Evolutionary conservation across 92 coral and sea anemone species (phyloP).

Genomic region (Parazoanthus atlanticus): DNA sequence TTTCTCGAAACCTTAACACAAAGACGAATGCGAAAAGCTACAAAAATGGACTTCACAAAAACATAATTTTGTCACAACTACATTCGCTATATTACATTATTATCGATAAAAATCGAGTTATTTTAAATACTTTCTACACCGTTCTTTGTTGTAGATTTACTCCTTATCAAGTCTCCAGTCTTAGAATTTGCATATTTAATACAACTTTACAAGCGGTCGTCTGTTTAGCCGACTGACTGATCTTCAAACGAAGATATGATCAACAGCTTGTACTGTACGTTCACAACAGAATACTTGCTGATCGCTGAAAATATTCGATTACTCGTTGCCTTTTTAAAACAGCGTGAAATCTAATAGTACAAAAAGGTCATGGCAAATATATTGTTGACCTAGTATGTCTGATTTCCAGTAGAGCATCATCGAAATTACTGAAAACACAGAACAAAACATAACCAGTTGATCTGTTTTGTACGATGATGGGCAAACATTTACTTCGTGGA

Average conservation of each 20-base stretch:
- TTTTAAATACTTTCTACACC: neutral
- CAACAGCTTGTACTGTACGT: neutral
- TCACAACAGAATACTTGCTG: neutral
- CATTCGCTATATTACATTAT: neutral
- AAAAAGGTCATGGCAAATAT: neutral
- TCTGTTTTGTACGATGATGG: neutral
- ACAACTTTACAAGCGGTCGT: too few relatives aligned
- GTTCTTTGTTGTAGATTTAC: too few relatives aligned
- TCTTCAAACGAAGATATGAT: neutral
- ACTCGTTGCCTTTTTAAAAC: neutral
- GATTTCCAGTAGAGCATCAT: neutral
- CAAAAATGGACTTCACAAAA: neutral
- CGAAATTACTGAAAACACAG: neutral
- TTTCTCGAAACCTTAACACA: neutral
- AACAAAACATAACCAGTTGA: neutral
- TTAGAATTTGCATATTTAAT: neutral
- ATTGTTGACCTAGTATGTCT: neutral
- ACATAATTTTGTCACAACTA: too few relatives aligned
- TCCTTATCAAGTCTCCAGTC: neutral
- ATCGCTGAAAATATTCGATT: neutral
- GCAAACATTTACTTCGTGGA: constrained; percentile 5
- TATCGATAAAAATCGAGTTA: neutral
- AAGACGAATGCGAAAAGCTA: neutral
- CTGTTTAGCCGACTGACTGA: neutral
- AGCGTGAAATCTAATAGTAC: neutral